Conservation (phyloP, 2,888 invertebrate genomes). For the Mylabris sibirica region DNA sequence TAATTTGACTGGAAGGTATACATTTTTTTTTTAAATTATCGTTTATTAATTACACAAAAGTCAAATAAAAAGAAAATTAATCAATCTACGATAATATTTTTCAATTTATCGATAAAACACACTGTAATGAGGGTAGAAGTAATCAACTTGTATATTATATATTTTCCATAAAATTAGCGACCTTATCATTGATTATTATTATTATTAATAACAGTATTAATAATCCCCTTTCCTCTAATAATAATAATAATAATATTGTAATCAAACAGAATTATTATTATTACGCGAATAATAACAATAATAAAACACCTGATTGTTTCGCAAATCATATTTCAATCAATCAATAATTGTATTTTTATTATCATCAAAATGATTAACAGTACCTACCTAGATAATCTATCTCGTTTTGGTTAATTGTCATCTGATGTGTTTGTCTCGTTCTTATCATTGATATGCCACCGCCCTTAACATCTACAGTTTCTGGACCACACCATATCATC, state of each 20-base stretch:
- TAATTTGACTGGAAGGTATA: background rate
- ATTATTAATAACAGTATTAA: slow-evolving; percentile 24
- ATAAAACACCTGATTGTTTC: slow-evolving; percentile 54
- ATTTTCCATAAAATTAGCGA: slow-evolving; percentile 44
- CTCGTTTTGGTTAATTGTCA: too few species aligned
- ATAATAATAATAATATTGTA: slow-evolving; percentile 39
- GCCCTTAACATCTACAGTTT: slow-evolving; percentile 16
- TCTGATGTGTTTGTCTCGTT: too few species aligned
- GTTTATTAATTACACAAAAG: background rate
- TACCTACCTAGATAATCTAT: background rate
- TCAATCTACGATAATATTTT: background rate
- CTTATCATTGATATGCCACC: background rate
- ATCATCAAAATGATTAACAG: background rate
- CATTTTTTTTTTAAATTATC: background rate
- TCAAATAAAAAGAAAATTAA: background rate
- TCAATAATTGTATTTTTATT: slow-evolving; percentile 17
- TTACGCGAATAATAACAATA: slow-evolving; percentile 46
- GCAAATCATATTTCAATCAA: slow-evolving; percentile 51
- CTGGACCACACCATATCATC: slow-evolving; percentile 3
- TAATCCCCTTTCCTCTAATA: slow-evolving; percentile 2
- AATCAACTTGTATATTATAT: slow-evolving; percentile 20
- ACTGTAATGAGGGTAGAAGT: slow-evolving; percentile 16
- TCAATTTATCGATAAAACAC: background rate
- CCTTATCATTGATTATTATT: slow-evolving; percentile 39
- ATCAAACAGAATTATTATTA: slow-evolving; percentile 48